Base-by-base conservation (phyloP, 2,888 invertebrate species). In the Chloromyia formosa region DNA sequence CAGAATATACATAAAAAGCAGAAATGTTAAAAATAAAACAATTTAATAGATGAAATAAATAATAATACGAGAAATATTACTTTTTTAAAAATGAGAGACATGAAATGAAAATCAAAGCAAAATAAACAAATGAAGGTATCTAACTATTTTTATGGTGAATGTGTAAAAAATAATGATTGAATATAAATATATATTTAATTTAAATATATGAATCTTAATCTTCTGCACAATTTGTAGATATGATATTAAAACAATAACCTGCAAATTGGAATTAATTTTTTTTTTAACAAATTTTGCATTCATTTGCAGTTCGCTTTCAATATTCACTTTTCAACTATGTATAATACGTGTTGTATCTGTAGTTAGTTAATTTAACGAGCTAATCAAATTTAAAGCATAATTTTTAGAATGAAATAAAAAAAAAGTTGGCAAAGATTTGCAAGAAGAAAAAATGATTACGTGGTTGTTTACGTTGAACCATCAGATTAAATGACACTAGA, bases 11-110 rank as follows among this genome's bases (percentile, higher is more conserved):
- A 75, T 75, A 73, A 58, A 80, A 77, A 75, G 77, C 78, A 75
- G 76, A 80, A 80, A 79, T 80, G 77, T 75, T 79, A 79, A 75
- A 62, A 66, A 49, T 49, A 62, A 35, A 62, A 27, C n/a, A 62
- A 62, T 62, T 49, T 75, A 77, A 35, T 35, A 35, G 7, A 35
- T 35, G 27, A 35, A 35, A 35, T 35, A 35, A 35, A 35, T 35
- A 35, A 35, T 35, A 35, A 35, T 35, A 35, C 27, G 27, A 4
- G 7, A 35, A 35, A 35, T 35, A 35, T 35, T 35, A 4, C 27
- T 35, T 80, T 77, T 75, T 79, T 79, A 35, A 35, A 42, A 62
- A 60, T 60, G 77, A 75, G 73, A 73, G 74, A 76, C 75, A 75
- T 16, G 74, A 77, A 77, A 77, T 73, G 75, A 76, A 74, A 71